Evolutionary conservation across 2,888 invertebrate species (phyloP).

Genomic region (Synergus japonicus): DNA sequence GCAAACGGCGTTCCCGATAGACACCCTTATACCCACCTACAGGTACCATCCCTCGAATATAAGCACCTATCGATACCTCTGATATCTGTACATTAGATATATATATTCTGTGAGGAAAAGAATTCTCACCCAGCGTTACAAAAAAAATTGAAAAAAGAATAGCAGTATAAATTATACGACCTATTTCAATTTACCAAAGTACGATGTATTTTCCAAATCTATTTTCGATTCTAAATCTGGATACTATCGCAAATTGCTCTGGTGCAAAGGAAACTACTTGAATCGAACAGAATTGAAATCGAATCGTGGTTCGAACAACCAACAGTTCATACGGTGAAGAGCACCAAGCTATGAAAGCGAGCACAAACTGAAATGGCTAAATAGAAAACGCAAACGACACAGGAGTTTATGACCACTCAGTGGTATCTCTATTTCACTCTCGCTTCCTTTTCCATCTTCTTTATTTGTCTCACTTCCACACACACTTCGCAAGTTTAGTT

Average conservation of each 20-base stretch:
- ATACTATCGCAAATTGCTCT: not conserved
- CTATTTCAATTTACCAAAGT: too few relatives aligned
- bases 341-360: slow-evolving; percentile 44
- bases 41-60: slow-evolving; percentile 55
- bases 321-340: slow-evolving; percentile 57
- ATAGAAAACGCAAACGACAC: slow-evolving; percentile 75
- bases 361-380: slow-evolving; percentile 70
- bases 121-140: not conserved
- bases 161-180: too few relatives aligned
- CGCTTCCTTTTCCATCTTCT: slow-evolving; percentile 52
- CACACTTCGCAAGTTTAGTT: slow-evolving; percentile 46
- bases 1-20: slow-evolving; percentile 75
- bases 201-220: too few relatives aligned
- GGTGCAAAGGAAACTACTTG: slow-evolving; percentile 44
- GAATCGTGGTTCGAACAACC: slow-evolving; percentile 62
- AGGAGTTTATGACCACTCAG: slow-evolving; percentile 72
- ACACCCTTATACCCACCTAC: slow-evolving; percentile 63
- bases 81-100: slow-evolving; percentile 28
- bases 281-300: slow-evolving; percentile 68
- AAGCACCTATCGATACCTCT: slow-evolving; percentile 62
- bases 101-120: not conserved
- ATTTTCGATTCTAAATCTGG: not conserved
- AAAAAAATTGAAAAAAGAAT: too few relatives aligned
- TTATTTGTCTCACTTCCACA: slow-evolving; percentile 42
- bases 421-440: slow-evolving; percentile 57